Conservation (phyloP, 2,797 vertebrate genomes). For the Neosilurus mollespiculum region DNA sequence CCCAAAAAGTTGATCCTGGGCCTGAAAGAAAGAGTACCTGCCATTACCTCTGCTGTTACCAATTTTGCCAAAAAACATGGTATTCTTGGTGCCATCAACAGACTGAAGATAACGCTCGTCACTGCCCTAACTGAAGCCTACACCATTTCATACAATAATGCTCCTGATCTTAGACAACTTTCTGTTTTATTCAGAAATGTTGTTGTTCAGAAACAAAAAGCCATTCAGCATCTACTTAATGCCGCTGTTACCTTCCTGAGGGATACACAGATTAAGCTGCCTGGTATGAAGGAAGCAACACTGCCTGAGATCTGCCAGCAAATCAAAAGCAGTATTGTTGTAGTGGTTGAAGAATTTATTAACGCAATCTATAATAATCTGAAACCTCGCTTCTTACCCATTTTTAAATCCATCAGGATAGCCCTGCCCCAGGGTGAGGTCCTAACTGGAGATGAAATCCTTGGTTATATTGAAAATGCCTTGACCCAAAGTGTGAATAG, state of each 20-base stretch:
- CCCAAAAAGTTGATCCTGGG: conserved; percentile 68
- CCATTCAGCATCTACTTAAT: conserved; percentile 69
- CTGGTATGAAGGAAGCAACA: conserved; percentile 65
- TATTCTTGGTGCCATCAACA: conserved; percentile 10
- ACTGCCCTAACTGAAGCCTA: conserved; percentile 65
- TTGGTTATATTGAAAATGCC: conserved; percentile 62
- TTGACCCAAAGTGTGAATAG: conserved; percentile 61
- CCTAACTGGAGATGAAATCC: conserved; percentile 66
- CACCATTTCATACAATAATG: conserved; percentile 56
- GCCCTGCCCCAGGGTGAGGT: conserved; percentile 68
- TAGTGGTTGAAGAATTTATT: conserved; percentile 60
- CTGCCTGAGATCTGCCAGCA: conserved; percentile 53
- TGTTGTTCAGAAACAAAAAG: conserved; percentile 64
- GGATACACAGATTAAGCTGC: conserved; percentile 75
- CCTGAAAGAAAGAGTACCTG: conserved; percentile 73
- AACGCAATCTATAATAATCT: conserved; percentile 57
- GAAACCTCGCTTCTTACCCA: conserved; percentile 65
- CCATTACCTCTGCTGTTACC: conserved; percentile 69
- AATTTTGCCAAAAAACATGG: conserved; percentile 74
- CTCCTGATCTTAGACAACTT: conserved; percentile 67
- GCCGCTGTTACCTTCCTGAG: conserved; percentile 74
- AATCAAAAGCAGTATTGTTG: conserved; percentile 59
- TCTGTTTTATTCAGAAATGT: conserved; percentile 69
- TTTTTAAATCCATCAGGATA: conserved; percentile 71
- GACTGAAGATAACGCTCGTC: conserved; percentile 67